Evolutionary conservation across 2,113 vertebrate genomes (phyloP).

Genomic region (Morone saxatilis): DNA sequence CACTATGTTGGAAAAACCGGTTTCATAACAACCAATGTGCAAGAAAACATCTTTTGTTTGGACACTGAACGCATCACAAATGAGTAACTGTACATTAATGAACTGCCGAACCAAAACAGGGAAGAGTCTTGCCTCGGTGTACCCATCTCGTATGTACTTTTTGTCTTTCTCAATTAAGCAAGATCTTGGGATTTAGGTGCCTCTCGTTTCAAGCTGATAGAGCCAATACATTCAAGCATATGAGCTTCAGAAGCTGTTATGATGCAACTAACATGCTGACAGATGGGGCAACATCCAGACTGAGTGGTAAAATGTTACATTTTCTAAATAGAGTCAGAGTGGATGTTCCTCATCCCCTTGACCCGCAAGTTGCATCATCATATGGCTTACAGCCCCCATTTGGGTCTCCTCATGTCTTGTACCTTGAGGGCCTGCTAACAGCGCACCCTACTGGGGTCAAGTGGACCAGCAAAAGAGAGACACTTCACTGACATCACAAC

Average conservation of each 20-base stretch:
- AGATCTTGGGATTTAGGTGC: conserved; percentile 43
- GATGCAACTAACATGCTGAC: conserved; percentile 75
- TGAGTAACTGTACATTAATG: neutral
- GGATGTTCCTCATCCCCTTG: conserved; percentile 66
- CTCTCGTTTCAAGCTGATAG: conserved; percentile 56
- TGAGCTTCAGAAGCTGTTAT: conserved; percentile 64
- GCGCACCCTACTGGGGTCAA: conserved; percentile 80
- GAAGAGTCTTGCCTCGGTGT: conserved; percentile 32
- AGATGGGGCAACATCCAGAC: conserved; percentile 65
- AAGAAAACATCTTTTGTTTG: conserved; percentile 20
- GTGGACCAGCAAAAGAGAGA: conserved; percentile 80
- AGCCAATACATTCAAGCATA: conserved; percentile 61
- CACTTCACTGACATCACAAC: conserved; percentile 75
- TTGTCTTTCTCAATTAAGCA: conserved; percentile 14
- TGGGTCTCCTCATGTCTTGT: conserved; percentile 71
- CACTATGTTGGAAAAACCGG: conserved; percentile 30
- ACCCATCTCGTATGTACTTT: conserved; percentile 15
- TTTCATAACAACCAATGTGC: conserved; percentile 25
- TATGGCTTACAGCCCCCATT: conserved; percentile 72
- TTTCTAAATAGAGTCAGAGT: conserved; percentile 35
- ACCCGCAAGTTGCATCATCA: conserved; percentile 77
- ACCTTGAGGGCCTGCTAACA: conserved; percentile 77
- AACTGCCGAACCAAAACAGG: conserved; percentile 35
- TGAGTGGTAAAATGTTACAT: neutral
- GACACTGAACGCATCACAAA: neutral